Percentiles rank a stretch among this genome's conserved stretches.
Conservation (phyloP, 2,113 vertebrate genomes). For the Lycaon pictus region DNA sequence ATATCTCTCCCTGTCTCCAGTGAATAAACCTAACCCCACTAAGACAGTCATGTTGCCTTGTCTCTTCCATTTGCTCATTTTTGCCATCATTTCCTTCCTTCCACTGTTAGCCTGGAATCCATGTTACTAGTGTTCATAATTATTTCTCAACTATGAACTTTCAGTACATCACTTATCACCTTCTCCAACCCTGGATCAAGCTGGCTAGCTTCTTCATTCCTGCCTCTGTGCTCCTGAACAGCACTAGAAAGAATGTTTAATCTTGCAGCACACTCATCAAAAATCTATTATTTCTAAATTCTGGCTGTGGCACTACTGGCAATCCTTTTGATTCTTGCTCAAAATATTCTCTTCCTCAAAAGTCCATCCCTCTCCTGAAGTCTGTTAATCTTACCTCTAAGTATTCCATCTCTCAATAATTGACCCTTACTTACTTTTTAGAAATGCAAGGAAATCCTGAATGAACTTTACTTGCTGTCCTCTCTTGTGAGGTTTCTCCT, state of each 20-base stretch:
- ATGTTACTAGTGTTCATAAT: not conserved
- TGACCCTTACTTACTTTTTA: not conserved
- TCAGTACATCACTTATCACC: not conserved
- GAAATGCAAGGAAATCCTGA: not conserved
- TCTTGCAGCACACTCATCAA: not conserved
- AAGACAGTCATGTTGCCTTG: not conserved
- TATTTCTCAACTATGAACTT: not conserved
- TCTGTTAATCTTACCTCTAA: not conserved
- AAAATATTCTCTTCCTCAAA: slow-evolving; percentile 35
- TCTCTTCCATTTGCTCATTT: not conserved
- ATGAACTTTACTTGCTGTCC: not conserved
- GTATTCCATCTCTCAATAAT: not conserved
- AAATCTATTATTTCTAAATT: slow-evolving; percentile 22
- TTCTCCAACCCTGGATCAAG: not conserved
- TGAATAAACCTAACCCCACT: not conserved
- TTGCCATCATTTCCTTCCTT: not conserved
- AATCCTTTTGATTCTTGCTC: not conserved
- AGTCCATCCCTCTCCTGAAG: not conserved
- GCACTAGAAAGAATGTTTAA: not conserved
- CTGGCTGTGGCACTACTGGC: not conserved
- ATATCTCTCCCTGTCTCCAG: not conserved
- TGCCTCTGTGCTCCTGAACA: not conserved
- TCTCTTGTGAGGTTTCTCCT: not conserved
- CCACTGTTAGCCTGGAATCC: not conserved
- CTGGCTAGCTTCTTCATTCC: not conserved